Percentiles rank a stretch among this genome's conserved stretches.
These are phyloP conservation scores for Drosophila pseudoananassae DNA, from an alignment of 1,140 invertebrate genomes.

Conservation along the genomic window DNA sequence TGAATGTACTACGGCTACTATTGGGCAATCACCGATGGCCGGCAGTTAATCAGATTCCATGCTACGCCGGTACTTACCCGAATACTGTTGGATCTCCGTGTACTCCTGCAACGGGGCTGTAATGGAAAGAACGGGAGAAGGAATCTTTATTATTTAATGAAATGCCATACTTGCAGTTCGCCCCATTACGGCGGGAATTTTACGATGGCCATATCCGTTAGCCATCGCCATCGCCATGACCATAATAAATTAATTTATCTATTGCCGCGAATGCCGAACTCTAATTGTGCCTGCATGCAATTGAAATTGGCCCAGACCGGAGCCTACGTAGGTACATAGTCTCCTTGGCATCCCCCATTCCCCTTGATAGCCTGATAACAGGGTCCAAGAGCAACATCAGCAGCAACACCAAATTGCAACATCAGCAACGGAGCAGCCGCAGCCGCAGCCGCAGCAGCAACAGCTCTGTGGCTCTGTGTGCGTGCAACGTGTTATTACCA, in stretches of 20 bases:
- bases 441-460: constrained; percentile 17
- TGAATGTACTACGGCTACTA: constrained; percentile 27
- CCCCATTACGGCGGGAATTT: constrained; percentile 55
- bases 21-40: constrained; percentile 9
- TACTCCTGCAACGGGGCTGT: constrained; percentile 78
- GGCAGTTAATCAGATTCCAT: constrained; percentile 18
- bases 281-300: constrained; percentile 73
- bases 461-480: constrained; percentile 54
- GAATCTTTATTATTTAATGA: constrained; percentile 54
- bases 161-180: constrained; percentile 38
- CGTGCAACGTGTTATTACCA: constrained; percentile 79
- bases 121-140: constrained; percentile 38
- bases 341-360: no score
- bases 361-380: constrained; percentile 61
- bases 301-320: constrained; percentile 55
- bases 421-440: neutral
- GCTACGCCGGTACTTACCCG: constrained; percentile 62
- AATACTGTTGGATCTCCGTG: constrained; percentile 80
- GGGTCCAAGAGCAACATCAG: constrained; percentile 38
- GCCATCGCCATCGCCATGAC: constrained; percentile 46
- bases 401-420: constrained; percentile 60
- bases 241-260: constrained; percentile 80
- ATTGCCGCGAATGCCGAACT: constrained; percentile 60
- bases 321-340: constrained; percentile 45
- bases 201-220: constrained; percentile 75